Conservation (phyloP, 2,797 vertebrate genomes). For the Acestrorhynchus altus region DNA sequence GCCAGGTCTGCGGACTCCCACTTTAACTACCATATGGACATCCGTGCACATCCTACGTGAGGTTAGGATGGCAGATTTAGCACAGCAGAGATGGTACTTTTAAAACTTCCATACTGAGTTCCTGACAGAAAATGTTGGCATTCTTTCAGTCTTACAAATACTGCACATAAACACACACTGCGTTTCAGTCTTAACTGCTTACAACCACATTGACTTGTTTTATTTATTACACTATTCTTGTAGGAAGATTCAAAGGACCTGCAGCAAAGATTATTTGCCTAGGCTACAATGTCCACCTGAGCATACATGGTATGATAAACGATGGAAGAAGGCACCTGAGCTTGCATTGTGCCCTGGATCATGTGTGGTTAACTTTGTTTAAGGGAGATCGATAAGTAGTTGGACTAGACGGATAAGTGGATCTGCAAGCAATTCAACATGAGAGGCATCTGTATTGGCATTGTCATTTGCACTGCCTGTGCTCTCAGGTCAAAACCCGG, state of each 20-base stretch:
- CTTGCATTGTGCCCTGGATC: conserved; percentile 49
- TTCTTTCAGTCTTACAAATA: too few species aligned
- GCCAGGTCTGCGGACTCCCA: conserved; percentile 58
- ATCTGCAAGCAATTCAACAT: conserved; percentile 76
- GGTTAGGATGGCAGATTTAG: conserved; percentile 67
- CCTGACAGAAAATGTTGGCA: background rate
- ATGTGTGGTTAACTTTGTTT: conserved; percentile 67
- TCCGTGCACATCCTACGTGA: conserved; percentile 41
- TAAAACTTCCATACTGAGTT: too few species aligned
- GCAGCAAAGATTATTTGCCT: background rate
- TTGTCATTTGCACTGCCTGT: conserved; percentile 67
- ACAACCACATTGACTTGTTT: background rate
- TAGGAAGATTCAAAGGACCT: background rate
- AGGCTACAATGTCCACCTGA: conserved; percentile 7
- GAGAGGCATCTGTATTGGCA: conserved; percentile 73
- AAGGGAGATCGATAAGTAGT: conserved; percentile 73
- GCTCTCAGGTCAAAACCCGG: conserved; percentile 50
- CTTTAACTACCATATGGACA: conserved; percentile 73
- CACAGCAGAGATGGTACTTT: conserved; percentile 60
- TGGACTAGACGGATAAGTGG: conserved; percentile 71
- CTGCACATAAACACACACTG: background rate
- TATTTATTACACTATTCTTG: background rate
- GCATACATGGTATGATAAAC: conserved; percentile 29
- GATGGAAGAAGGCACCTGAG: conserved; percentile 11
- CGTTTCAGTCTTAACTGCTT: background rate